Evolutionary conservation across 2,113 vertebrate species (phyloP).

Genomic region (Lutjanus erythropterus): DNA sequence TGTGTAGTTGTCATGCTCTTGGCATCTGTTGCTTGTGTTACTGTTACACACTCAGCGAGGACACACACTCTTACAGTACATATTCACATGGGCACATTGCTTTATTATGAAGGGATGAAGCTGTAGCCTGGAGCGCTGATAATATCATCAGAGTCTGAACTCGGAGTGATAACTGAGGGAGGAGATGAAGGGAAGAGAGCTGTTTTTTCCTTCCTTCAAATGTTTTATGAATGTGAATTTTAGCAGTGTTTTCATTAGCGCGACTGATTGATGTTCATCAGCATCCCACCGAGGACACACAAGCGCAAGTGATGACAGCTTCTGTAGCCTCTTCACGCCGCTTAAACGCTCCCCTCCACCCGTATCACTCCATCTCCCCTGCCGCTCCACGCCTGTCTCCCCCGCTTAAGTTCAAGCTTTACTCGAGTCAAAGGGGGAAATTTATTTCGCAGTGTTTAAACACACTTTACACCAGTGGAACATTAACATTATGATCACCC

Average conservation of each 20-base stretch:
- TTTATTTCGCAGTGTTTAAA: conserved; percentile 48
- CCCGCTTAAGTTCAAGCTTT: conserved; percentile 26
- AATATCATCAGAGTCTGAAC: conserved; percentile 38
- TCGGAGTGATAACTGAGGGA: conserved; percentile 24
- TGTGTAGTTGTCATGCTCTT: not conserved
- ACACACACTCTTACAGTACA: not conserved
- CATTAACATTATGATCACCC: not conserved
- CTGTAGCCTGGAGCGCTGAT: conserved; percentile 21
- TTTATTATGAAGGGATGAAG: conserved; percentile 13
- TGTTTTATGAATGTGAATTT: conserved; percentile 12
- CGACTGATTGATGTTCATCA: too few species aligned
- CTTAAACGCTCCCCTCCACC: conserved; percentile 15
- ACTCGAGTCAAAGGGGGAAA: not conserved
- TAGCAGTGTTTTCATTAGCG: not conserved
- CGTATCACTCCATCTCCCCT: conserved; percentile 29
- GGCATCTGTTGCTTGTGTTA: conserved; percentile 7
- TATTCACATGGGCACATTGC: not conserved
- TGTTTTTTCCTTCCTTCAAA: not conserved
- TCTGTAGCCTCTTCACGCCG: conserved; percentile 16
- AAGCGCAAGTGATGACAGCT: conserved; percentile 4
- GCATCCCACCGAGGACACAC: conserved; percentile 12
- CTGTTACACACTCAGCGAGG: not conserved
- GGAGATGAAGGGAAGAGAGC: conserved; percentile 9
- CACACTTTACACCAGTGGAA: conserved; percentile 3
- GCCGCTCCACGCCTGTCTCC: conserved; percentile 31